Percentiles rank a stretch among this genome's conserved stretches.
phyloP scores from a whole-genome alignment of 2,113 vertebrate genomes.

The Marmota flaviventris region DNA sequence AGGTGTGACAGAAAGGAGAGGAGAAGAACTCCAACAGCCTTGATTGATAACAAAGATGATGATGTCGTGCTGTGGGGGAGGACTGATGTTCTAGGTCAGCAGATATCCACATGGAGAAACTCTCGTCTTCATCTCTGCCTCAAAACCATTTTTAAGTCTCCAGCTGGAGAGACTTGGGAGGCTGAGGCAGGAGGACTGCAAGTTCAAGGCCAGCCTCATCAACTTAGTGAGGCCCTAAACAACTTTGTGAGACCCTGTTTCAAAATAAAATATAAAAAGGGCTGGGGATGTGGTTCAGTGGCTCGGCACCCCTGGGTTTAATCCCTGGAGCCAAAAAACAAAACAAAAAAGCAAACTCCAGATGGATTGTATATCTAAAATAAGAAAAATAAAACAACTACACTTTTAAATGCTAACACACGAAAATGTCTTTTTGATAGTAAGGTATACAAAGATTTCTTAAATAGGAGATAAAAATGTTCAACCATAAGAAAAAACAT shows the following conservation, averaged over 20 bases:
- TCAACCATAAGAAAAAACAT: background rate
- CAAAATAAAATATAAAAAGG: background rate
- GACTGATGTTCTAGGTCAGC: background rate
- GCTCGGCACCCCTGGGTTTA: too few relatives aligned
- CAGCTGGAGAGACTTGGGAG: background rate
- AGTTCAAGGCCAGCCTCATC: too few relatives aligned
- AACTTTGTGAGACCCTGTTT: background rate
- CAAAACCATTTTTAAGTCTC: background rate
- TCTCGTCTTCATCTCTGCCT: background rate
- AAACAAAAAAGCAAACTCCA: background rate
- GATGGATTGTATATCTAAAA: background rate
- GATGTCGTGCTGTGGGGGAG: too few relatives aligned
- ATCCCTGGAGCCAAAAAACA: too few relatives aligned
- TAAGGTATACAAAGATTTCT: constrained; percentile 11
- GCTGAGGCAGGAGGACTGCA: background rate
- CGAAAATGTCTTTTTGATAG: background rate
- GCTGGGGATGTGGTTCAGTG: too few relatives aligned
- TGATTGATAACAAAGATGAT: background rate
- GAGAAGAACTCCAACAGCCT: background rate
- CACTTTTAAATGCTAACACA: constrained; percentile 17
- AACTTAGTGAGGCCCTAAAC: too few relatives aligned
- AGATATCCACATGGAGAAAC: background rate
- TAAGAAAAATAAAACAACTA: background rate
- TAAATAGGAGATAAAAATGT: background rate
- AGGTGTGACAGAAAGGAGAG: background rate